These are phyloP conservation scores for Perognathus longimembris DNA, from an alignment of 2,113 vertebrate genomes.

Conservation along the genomic window DNA sequence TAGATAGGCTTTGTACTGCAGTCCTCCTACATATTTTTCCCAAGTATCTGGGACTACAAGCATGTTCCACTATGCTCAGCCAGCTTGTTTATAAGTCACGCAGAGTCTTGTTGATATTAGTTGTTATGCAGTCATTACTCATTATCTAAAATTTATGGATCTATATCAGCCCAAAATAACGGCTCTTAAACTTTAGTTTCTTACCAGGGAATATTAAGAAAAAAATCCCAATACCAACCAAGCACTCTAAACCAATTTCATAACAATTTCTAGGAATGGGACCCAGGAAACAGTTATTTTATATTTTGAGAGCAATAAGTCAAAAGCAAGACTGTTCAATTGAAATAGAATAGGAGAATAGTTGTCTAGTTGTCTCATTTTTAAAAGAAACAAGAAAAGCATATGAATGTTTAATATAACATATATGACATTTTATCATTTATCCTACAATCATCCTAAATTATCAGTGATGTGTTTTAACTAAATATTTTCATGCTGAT, in stretches of 20 bases:
- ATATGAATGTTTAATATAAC: background rate
- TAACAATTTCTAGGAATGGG: background rate
- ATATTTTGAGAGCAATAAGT: background rate
- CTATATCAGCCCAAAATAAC: background rate
- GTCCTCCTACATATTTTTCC: no score
- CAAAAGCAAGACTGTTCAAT: background rate
- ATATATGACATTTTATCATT: background rate
- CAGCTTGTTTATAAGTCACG: no score
- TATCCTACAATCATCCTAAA: constrained; percentile 3
- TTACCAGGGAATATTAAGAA: background rate
- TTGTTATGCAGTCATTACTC: background rate
- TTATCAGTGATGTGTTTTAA: background rate
- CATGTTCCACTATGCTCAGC: no score
- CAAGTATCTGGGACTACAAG: no score
- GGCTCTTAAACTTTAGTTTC: background rate
- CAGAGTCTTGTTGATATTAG: background rate
- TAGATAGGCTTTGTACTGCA: no score
- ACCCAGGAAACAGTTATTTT: background rate
- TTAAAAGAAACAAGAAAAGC: constrained; percentile 24
- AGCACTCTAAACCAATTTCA: background rate
- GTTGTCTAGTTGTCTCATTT: constrained; percentile 24
- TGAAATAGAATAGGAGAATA: background rate
- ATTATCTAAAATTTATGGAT: background rate
- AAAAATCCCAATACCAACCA: background rate
- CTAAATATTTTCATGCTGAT: background rate